A percentile compares a stretch with the other conserved stretches of the same genome.
Evolutionary conservation across 2,113 vertebrate genomes (phyloP).

Genomic region (Sorex fumeus): DNA sequence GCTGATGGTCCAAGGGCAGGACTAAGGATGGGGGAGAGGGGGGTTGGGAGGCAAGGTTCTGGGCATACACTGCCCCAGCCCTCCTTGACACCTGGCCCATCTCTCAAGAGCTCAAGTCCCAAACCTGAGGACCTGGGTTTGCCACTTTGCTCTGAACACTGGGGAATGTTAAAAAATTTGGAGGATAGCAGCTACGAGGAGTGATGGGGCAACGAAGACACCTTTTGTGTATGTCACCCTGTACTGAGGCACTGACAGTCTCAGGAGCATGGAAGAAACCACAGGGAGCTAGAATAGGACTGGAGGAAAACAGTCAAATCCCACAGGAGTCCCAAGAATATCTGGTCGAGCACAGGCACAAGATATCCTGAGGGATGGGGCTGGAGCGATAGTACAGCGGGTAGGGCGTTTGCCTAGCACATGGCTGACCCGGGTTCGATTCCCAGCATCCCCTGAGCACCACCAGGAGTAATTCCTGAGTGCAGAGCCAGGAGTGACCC

Average conservation of each 20-base stretch:
- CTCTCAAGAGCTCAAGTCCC: slow-evolving; percentile 42
- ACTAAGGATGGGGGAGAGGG: background rate
- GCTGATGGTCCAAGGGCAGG: background rate
- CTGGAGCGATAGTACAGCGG: too few species aligned
- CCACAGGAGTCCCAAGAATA: slow-evolving; percentile 1
- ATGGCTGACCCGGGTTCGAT: too few species aligned
- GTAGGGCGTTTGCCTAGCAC: too few species aligned
- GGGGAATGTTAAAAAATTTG: slow-evolving; percentile 13
- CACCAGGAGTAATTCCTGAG: too few species aligned
- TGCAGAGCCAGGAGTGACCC: too few species aligned
- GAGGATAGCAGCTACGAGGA: background rate
- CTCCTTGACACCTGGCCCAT: background rate
- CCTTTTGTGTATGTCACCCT: background rate
- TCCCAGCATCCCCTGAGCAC: too few species aligned
- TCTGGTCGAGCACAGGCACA: background rate
- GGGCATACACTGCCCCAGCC: background rate
- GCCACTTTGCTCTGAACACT: background rate
- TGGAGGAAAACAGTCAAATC: background rate
- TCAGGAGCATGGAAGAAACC: background rate
- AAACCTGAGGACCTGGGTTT: background rate
- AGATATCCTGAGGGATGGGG: too few species aligned
- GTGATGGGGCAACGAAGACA: background rate
- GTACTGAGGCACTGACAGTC: background rate
- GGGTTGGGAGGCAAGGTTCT: background rate
- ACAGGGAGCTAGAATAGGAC: background rate